A percentile compares a stretch with the other conserved stretches of the same genome.
These are phyloP conservation scores for Arvicanthis niloticus DNA, from an alignment of 2,113 vertebrate species.

Conservation along the genomic window DNA sequence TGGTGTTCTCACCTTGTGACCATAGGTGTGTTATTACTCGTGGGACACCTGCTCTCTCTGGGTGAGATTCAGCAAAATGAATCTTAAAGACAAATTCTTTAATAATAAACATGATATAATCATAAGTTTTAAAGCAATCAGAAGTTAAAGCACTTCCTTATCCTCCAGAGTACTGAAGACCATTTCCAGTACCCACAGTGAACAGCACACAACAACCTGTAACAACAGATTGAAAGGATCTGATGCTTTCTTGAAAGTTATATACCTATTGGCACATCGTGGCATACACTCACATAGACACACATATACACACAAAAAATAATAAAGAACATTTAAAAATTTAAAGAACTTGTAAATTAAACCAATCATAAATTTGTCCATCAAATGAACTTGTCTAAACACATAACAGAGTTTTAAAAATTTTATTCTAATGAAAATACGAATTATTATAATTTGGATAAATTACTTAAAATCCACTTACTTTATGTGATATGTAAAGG, in stretches of 20 bases:
- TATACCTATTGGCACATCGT: neutral
- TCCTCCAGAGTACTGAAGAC: neutral
- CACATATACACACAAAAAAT: neutral
- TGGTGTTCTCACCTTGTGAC: no score
- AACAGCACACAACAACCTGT: neutral
- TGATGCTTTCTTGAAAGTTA: neutral
- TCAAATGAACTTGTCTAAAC: neutral
- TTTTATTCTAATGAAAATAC: neutral
- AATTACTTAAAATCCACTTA: constrained; percentile 12
- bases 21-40: no score
- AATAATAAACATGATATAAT: neutral
- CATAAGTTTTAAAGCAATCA: neutral
- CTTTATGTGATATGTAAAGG: neutral
- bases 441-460: neutral
- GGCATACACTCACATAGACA: neutral
- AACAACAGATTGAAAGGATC: neutral
- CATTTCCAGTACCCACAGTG: no score
- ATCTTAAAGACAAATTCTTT: neutral
- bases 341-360: neutral
- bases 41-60: no score
- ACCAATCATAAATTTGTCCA: neutral
- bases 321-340: neutral
- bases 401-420: neutral
- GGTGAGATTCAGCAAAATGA: neutral
- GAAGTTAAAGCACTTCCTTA: no score